A percentile compares a stretch with the other conserved stretches of the same genome.
phyloP scores from a whole-genome alignment of 2,113 vertebrate genomes.

The Antennarius striatus region DNA sequence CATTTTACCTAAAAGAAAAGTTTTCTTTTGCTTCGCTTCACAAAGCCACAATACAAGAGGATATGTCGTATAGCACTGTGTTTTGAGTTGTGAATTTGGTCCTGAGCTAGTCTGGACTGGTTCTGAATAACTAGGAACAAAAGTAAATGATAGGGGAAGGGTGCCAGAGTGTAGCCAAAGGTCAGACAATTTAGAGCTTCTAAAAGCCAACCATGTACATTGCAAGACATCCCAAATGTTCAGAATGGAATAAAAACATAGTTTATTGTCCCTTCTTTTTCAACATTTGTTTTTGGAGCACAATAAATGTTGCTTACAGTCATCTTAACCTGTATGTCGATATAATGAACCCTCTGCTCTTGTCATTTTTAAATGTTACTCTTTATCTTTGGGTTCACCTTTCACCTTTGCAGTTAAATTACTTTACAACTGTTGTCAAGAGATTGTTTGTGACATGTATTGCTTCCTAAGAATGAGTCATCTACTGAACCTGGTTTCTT shows the following conservation, averaged over 20 bases:
- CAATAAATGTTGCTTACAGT: too few species aligned
- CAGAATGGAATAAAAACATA: neutral
- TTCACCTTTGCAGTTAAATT: slow-evolving; percentile 24
- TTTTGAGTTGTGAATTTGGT: slow-evolving; percentile 25
- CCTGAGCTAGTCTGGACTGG: slow-evolving; percentile 39
- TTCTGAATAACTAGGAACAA: slow-evolving; percentile 33
- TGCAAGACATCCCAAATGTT: slow-evolving; percentile 21
- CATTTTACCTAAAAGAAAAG: slow-evolving; percentile 4
- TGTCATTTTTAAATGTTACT: slow-evolving; percentile 23
- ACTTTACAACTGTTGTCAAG: slow-evolving; percentile 10
- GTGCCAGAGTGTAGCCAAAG: slow-evolving; percentile 37
- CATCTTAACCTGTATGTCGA: too few species aligned
- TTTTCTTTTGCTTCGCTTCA: neutral
- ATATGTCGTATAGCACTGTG: neutral
- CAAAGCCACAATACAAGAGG: too few species aligned
- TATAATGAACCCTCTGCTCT: neutral
- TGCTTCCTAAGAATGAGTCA: slow-evolving; percentile 60
- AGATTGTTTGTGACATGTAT: slow-evolving; percentile 36
- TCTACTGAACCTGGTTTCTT: slow-evolving; percentile 44
- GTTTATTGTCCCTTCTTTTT: neutral
- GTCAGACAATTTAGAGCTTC: slow-evolving; percentile 48
- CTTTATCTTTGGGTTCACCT: slow-evolving; percentile 24
- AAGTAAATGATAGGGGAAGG: slow-evolving; percentile 26
- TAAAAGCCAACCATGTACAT: slow-evolving; percentile 35
- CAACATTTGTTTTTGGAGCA: neutral